Conservation (phyloP, 2,113 vertebrate genomes). For the Megaleporinus macrocephalus region DNA sequence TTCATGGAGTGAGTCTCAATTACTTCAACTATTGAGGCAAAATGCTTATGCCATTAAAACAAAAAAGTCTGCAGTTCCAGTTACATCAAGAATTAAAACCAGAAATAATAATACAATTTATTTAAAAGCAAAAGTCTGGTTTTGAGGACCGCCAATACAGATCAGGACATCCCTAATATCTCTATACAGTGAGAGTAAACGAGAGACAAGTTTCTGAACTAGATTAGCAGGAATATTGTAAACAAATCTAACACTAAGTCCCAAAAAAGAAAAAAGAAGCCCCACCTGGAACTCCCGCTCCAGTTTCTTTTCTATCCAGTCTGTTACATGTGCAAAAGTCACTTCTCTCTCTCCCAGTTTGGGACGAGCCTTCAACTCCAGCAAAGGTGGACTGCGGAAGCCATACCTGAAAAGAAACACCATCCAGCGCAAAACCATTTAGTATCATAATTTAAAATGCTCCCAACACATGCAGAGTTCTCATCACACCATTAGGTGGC, state of each 20-base stretch:
- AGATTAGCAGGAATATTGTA: background rate
- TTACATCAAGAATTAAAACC: too few relatives aligned
- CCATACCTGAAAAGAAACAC: slow-evolving; percentile 84
- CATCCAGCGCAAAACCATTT: too few relatives aligned
- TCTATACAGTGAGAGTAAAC: too few relatives aligned
- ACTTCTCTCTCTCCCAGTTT: slow-evolving; percentile 98
- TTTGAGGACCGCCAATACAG: too few relatives aligned
- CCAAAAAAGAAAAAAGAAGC: background rate
- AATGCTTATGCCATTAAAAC: too few relatives aligned
- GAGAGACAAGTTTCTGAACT: too few relatives aligned
- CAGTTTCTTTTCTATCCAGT: slow-evolving; percentile 98
- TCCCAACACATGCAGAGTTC: background rate
- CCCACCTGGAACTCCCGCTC: slow-evolving; percentile 96
- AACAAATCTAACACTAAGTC: background rate
- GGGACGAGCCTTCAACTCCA: slow-evolving; percentile 95
- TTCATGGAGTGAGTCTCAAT: too few relatives aligned
- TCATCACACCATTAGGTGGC: background rate
- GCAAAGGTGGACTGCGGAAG: slow-evolving; percentile 90
- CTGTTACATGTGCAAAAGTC: slow-evolving; percentile 93
- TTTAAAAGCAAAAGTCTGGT: too few relatives aligned
- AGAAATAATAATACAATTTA: too few relatives aligned
- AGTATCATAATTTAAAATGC: background rate
- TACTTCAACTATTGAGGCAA: too few relatives aligned
- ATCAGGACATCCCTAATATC: too few relatives aligned
- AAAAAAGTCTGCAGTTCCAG: too few relatives aligned